These are phyloP conservation scores for Julus scanicus DNA, from an alignment of 2,888 invertebrate species.

Conservation along the genomic window DNA sequence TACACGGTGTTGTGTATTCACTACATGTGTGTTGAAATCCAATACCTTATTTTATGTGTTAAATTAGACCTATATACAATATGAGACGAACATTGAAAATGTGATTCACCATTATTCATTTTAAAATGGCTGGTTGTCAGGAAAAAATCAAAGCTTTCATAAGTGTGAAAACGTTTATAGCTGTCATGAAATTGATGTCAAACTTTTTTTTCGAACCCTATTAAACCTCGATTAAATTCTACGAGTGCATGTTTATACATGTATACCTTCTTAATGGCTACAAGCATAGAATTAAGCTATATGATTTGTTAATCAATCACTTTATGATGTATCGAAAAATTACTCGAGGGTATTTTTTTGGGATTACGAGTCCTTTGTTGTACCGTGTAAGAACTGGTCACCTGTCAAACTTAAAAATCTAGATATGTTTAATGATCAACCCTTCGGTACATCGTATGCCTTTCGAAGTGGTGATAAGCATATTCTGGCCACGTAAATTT, in stretches of 20 bases:
- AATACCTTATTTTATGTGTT: neutral
- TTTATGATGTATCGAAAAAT: constrained; percentile 15
- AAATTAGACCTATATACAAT: neutral
- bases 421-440: neutral
- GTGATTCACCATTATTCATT: constrained; percentile 26
- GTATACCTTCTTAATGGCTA: neutral
- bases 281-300: constrained; percentile 41
- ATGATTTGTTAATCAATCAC: neutral
- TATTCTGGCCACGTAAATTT: constrained; percentile 25
- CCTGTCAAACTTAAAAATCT: neutral
- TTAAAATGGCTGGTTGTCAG: constrained; percentile 9
- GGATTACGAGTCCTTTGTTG: neutral
- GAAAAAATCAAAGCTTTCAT: neutral
- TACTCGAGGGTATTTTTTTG: neutral
- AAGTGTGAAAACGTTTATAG: constrained; percentile 39
- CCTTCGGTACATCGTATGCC: neutral
- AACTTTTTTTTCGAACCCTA: neutral
- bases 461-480: neutral
- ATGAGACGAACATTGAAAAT: neutral
- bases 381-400: neutral
- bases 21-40: neutral
- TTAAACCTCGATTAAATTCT: constrained; percentile 8
- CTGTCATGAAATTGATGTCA: constrained; percentile 22
- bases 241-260: neutral
- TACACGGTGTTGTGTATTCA: neutral